Evolutionary conservation across 2,888 invertebrate genomes (phyloP).

Genomic region (Brenthis ino): DNA sequence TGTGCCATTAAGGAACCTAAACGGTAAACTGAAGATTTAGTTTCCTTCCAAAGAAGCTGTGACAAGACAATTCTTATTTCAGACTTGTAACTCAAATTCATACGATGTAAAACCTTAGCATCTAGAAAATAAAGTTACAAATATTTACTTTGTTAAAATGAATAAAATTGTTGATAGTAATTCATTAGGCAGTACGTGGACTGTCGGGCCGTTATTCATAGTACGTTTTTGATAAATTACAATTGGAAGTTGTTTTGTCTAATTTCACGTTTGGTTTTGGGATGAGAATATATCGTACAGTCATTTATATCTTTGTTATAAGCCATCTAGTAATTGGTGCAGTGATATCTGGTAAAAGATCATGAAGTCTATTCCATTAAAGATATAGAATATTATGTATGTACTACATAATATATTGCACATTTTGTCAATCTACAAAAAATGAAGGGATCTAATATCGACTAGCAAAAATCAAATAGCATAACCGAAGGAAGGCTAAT

Average conservation of each 20-base stretch:
- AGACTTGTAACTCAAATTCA: not conserved
- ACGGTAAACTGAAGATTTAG: conserved; percentile 73
- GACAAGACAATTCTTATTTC: conserved; percentile 35
- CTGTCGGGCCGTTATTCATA: conserved; percentile 51
- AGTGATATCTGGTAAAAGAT: too few species aligned
- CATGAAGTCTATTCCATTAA: too few species aligned
- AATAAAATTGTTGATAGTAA: conserved; percentile 41
- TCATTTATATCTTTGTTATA: too few species aligned
- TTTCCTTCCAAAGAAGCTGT: conserved; percentile 60
- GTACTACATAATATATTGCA: too few species aligned
- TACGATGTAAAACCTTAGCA: conserved; percentile 33
- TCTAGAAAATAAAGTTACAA: not conserved
- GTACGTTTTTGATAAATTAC: conserved; percentile 59
- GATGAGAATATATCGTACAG: too few species aligned
- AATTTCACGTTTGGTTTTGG: conserved; percentile 41
- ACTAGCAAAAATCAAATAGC: too few species aligned
- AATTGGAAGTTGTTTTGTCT: conserved; percentile 54
- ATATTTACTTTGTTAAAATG: conserved; percentile 19
- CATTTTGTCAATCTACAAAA: too few species aligned
- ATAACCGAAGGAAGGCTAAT: too few species aligned
- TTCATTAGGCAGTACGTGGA: conserved; percentile 49
- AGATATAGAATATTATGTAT: too few species aligned
- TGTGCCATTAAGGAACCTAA: conserved; percentile 69
- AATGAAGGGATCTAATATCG: too few species aligned
- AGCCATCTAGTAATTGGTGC: too few species aligned